Evolutionary conservation across 2,888 invertebrate genomes (phyloP), one percentile per base, ranked within the genome.

Genomic region (Cancer borealis): DNA sequence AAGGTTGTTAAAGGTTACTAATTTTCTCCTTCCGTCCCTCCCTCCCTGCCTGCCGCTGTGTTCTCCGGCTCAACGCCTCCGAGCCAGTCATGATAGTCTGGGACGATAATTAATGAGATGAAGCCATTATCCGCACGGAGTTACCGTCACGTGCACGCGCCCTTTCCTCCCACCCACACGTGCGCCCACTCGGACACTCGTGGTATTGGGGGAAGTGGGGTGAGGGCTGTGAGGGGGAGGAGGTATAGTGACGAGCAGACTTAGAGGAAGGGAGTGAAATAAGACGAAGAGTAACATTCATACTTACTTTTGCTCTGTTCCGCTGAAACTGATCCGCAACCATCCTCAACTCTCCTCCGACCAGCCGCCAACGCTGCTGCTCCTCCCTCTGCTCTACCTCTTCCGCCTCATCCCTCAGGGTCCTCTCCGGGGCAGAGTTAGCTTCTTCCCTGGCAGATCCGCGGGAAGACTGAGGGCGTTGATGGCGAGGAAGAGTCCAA

Each of bases 251-350:
- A 26, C 30, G 17, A 17, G 26, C 5, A 30, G 60, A 54, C 0
- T 47, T 17, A 30, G 26, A 26, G 4, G 79, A 26, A 8, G 79
- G 79, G 17, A 79, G 79, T 3, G n/a, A 26, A 79, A 21, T 4
- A 49, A 91, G 54, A 91, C 54, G 30, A 39, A 39, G n/a, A n/a
- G 66, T n/a, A 4, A 39, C 60, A 54, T 60, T 91, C 30, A 10
- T 73, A 46, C 91, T 46, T 91, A 93, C 93, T 90, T 93, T 91
- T 54, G 91, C 49, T 17, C n/a, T 84, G 45, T 91, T 91, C 8
- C 26, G 60, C 87, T 91, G 87, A 54, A 93, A 93, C 54, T 93
- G 84, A 46, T 93, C 93, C 21, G 91, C 93, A 21, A 93, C 47
- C 60, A 54, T 91, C 17, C 93, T 84, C 30, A 93, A 46, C 10